phyloP scores from a whole-genome alignment of 2,113 vertebrate species.

The Otolemur garnettii region DNA sequence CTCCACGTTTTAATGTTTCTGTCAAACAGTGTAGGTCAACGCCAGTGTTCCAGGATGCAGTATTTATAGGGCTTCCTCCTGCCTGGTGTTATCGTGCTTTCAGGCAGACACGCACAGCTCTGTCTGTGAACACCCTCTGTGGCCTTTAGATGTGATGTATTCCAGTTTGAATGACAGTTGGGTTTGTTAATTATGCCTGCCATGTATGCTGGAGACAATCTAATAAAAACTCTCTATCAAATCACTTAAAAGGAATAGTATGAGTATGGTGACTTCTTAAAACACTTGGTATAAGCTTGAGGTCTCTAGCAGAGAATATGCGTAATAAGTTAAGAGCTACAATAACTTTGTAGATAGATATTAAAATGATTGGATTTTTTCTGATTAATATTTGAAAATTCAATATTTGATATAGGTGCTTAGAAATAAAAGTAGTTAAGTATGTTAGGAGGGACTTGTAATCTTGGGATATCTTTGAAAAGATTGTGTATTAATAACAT shows the following conservation, averaged over 20 bases:
- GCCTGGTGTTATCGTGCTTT: constrained; percentile 7
- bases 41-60: not conserved
- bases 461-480: not conserved
- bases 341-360: not conserved
- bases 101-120: not conserved
- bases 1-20: constrained; percentile 52
- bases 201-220: not conserved
- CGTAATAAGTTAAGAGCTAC: not conserved
- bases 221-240: constrained; percentile 61
- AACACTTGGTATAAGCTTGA: not conserved
- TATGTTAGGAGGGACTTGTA: not conserved
- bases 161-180: constrained; percentile 45
- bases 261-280: not conserved
- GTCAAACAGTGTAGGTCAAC: constrained; percentile 4
- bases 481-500: not conserved
- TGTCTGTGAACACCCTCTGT: not conserved
- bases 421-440: constrained; percentile 18
- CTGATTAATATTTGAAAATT: not conserved
- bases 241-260: constrained; percentile 8
- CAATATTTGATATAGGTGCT: not conserved
- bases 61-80: not conserved
- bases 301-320: not conserved
- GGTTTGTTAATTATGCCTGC: constrained; percentile 59
- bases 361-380: not conserved
- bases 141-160: constrained; percentile 54